Evolutionary conservation across 2,113 vertebrate species (phyloP).

Genomic region (Connochaetes taurinus): DNA sequence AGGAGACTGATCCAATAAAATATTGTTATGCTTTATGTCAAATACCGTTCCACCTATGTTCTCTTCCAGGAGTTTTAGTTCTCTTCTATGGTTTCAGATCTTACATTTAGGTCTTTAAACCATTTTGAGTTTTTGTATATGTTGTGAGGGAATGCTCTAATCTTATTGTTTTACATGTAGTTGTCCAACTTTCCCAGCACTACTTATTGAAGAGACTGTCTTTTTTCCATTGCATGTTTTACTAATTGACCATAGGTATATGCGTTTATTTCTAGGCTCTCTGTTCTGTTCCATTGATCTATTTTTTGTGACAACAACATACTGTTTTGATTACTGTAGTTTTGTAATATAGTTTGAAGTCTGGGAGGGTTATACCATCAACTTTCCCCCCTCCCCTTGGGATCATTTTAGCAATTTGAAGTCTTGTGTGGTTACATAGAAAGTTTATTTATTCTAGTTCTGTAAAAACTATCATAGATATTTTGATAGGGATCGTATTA

Average conservation of each 20-base stretch:
- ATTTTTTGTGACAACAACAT: background rate
- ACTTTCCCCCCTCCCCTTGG: background rate
- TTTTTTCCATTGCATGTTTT: background rate
- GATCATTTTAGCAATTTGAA: background rate
- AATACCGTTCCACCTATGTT: background rate
- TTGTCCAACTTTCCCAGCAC: background rate
- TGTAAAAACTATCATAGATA: background rate
- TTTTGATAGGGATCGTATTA: background rate
- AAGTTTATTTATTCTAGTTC: background rate
- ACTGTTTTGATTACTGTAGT: background rate
- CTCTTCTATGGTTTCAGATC: background rate
- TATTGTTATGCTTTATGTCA: background rate
- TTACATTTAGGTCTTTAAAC: background rate
- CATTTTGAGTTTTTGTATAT: background rate
- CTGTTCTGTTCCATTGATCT: background rate
- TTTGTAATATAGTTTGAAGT: background rate
- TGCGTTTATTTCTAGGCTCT: background rate
- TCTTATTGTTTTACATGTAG: background rate
- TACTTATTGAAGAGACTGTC: background rate
- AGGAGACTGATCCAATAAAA: background rate
- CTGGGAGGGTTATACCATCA: background rate
- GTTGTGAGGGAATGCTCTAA: background rate
- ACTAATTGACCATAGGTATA: background rate
- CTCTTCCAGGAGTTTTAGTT: background rate
- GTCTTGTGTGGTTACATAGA: background rate